Percentiles rank a stretch among this genome's conserved stretches.
Conservation (phyloP, 2,888 invertebrate genomes). For the Thereva nobilitata region DNA sequence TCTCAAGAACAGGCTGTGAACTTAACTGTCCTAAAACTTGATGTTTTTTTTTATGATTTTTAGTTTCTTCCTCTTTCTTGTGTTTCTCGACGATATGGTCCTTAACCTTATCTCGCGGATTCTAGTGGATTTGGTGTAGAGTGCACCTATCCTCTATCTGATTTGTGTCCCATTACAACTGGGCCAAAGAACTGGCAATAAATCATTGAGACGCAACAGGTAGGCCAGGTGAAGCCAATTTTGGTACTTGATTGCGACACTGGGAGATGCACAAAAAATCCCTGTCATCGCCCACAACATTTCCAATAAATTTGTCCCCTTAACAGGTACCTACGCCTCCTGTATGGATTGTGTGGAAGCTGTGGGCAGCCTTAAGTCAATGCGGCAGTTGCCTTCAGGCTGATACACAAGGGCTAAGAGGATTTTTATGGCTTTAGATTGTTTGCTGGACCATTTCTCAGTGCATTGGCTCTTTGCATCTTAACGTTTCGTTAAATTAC, state of each 20-base stretch:
- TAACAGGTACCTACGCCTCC: conserved; percentile 16
- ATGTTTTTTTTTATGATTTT: too few relatives aligned
- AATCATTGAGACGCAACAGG: conserved; percentile 36
- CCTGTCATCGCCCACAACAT: conserved; percentile 41
- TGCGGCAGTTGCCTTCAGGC: neutral
- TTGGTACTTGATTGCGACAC: conserved; percentile 10
- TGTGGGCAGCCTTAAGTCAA: conserved; percentile 12
- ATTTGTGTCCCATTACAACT: conserved; percentile 37
- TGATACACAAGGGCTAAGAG: conserved; percentile 29
- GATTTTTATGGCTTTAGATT: conserved; percentile 39
- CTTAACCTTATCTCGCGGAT: too few relatives aligned
- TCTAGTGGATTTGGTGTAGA: neutral
- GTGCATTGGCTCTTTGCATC: conserved; percentile 36
- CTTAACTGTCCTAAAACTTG: too few relatives aligned
- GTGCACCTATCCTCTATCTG: conserved; percentile 16
- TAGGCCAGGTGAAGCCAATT: conserved; percentile 35
- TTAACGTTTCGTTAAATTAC: conserved; percentile 44
- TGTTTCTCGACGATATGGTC: too few relatives aligned
- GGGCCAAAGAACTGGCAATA: conserved; percentile 33
- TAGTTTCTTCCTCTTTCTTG: too few relatives aligned
- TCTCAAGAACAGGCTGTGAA: too few relatives aligned
- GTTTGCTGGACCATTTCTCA: conserved; percentile 40
- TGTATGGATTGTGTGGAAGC: neutral
- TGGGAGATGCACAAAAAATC: conserved; percentile 24
- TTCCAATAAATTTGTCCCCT: conserved; percentile 41